phyloP scores from a whole-genome alignment of 2,113 vertebrate genomes.

The Octodon degus region DNA sequence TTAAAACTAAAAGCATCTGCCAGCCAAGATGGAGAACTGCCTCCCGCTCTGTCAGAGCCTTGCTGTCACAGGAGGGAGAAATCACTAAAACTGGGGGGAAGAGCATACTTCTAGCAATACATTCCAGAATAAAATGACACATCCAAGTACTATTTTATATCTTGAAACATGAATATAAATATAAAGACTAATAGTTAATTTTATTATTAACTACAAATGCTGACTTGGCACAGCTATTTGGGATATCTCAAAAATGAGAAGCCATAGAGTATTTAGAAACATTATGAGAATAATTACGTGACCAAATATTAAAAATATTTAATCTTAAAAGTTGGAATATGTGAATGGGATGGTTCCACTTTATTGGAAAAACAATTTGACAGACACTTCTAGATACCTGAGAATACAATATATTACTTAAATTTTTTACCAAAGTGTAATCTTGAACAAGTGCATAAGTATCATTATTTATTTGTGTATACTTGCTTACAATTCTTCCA shows the following conservation, averaged over 20 bases:
- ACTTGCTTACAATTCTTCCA: background rate
- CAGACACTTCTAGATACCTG: background rate
- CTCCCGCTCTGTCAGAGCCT: background rate
- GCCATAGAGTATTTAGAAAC: background rate
- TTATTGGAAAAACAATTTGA: background rate
- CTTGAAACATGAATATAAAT: background rate
- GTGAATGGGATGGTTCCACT: background rate
- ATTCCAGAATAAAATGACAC: background rate
- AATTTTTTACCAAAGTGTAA: background rate
- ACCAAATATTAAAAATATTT: background rate
- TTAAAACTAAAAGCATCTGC: background rate
- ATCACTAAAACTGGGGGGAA: background rate
- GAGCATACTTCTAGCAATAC: background rate
- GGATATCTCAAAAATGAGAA: background rate
- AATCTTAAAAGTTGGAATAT: background rate
- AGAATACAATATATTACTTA: background rate
- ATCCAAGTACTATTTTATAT: background rate
- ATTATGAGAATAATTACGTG: background rate
- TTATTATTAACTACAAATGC: background rate
- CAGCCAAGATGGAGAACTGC: background rate
- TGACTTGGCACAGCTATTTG: background rate
- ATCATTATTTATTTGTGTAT: background rate
- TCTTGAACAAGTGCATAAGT: background rate
- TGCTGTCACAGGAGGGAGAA: background rate
- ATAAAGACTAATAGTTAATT: background rate